phyloP scores from a whole-genome alignment of 92 coral and sea anemone genomes.

The Heliopora coerulea region DNA sequence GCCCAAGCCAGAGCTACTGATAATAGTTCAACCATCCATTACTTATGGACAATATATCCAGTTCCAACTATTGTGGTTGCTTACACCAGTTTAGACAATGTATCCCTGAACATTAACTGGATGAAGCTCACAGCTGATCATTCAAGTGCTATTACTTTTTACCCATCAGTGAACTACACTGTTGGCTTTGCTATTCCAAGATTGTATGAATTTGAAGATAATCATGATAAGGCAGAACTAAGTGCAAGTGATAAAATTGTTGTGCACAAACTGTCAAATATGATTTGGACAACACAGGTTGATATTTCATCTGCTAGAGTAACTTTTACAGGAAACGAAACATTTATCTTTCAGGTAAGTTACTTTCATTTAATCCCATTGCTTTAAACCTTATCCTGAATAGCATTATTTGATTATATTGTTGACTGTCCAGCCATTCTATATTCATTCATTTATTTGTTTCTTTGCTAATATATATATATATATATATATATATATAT shows the following conservation, averaged over 20 bases:
- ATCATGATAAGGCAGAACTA: constrained; percentile 66
- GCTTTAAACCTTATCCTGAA: too few species aligned
- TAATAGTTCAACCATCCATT: constrained; percentile 68
- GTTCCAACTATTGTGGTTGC: constrained; percentile 83
- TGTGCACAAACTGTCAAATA: constrained; percentile 3
- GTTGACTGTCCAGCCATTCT: too few species aligned
- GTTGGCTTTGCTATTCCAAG: constrained; percentile 70
- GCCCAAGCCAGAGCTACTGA: constrained; percentile 57
- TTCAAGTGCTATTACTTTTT: constrained; percentile 48
- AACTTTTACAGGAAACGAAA: constrained; percentile 54
- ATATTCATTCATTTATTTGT: too few species aligned
- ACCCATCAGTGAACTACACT: constrained; percentile 46
- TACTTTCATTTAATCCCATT: too few species aligned
- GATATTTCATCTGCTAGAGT: neutral
- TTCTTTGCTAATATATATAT: too few species aligned
- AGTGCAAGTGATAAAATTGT: constrained; percentile 17
- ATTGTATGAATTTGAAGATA: constrained; percentile 69
- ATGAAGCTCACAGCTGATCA: neutral
- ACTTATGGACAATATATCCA: constrained; percentile 74
- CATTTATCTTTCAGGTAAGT: constrained; percentile 60
- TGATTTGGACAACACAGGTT: constrained; percentile 3
- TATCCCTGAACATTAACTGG: constrained; percentile 31
- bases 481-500: too few species aligned
- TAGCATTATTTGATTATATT: too few species aligned
- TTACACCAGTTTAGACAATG: constrained; percentile 44